Conservation (phyloP, 2,888 invertebrate species). For the Ectemnius lituratus region DNA sequence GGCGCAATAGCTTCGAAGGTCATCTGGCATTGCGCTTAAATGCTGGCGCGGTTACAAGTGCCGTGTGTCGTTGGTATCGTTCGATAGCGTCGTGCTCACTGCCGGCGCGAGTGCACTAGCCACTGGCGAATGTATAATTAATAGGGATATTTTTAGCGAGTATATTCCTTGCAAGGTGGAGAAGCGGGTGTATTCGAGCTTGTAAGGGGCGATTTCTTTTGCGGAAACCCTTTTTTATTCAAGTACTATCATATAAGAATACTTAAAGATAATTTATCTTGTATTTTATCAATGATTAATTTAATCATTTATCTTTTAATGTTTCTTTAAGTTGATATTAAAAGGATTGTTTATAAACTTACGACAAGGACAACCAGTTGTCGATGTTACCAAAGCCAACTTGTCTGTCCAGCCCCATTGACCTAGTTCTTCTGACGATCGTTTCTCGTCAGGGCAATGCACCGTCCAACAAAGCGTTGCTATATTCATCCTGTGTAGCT, state of each 20-base stretch:
- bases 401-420: slow-evolving; percentile 11
- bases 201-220: too few species aligned
- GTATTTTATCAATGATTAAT: too few species aligned
- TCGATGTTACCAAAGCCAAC: not conserved
- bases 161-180: too few species aligned
- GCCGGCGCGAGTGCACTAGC: too few species aligned
- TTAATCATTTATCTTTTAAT: too few species aligned
- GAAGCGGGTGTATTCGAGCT: too few species aligned
- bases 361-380: not conserved
- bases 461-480: not conserved
- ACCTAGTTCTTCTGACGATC: slow-evolving; percentile 7
- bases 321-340: too few species aligned
- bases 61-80: not conserved
- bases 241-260: too few species aligned
- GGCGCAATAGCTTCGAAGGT: not conserved
- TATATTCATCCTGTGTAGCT: too few species aligned
- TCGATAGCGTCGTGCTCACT: not conserved
- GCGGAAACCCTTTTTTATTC: too few species aligned
- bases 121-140: slow-evolving; percentile 6
- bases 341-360: slow-evolving; percentile 10
- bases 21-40: not conserved
- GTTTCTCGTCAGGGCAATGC: slow-evolving; percentile 21
- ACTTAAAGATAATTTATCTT: too few species aligned
- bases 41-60: slow-evolving; percentile 5
- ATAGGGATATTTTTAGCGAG: not conserved